Base-by-base conservation (phyloP, 2,797 vertebrate species). In the Tolypeutes matacus region DNA sequence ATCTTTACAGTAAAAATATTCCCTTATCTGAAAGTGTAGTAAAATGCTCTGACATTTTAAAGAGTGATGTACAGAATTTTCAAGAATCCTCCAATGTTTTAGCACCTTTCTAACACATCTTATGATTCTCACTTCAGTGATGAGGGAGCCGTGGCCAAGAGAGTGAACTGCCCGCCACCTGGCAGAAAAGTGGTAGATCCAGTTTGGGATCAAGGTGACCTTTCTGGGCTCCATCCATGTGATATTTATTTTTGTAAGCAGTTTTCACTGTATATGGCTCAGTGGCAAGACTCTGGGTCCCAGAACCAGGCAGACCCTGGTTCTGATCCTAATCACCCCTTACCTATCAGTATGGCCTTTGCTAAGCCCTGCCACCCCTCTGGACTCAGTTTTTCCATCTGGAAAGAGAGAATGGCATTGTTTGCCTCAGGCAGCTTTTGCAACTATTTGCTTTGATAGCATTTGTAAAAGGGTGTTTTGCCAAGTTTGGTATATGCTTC, bases 31-130 rank as follows among this genome's bases (percentile, higher is more conserved):
- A 86, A 88, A 78, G 39, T 62, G 5, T 34, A 76, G 72, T 78
- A 87, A 89, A 93, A 65, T 12, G 5, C 5, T 85, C 51, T 73
- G 81, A 75, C 31, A 58, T 89, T 93, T 90, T 18, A 53, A 90
- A 77, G 23, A 34, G 13, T 62, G 60, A 65, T 42, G 2, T n/a
- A 18, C 49, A 65, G 53, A 72, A 90, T 15, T 27, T 72, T 76
- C 14, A 34, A 65, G 60, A 80, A 93, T 31, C 62, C 67, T 31
- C 25, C 14, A 46, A 27, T 3, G 15, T 62, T 85, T 78, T 39
- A 56, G 56, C 14, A 80, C 31, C 11, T 94, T 85, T 36, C 27
- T 12, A 10, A 72, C n/a, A 60, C 31, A 58, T 73, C 25, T 90
- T 62, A 15, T 18, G 49, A 72, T 69, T 82, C 9, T 27, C 29